A percentile compares a stretch with the other conserved stretches of the same genome.
phyloP scores from a whole-genome alignment of 2,113 vertebrate genomes.

The Microcebus griseorufus region DNA sequence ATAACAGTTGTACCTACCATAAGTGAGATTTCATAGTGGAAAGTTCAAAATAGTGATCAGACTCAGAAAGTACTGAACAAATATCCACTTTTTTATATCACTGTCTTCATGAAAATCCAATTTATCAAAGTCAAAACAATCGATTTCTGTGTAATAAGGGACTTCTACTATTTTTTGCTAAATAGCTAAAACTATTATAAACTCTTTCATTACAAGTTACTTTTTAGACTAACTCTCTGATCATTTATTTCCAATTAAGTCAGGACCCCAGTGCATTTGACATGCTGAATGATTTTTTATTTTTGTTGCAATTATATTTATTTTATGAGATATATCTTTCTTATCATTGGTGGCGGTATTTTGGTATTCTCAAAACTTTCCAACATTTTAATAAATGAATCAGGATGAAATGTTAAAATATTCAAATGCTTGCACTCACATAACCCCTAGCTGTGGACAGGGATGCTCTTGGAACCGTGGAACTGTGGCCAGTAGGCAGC shows the following conservation, averaged over 20 bases:
- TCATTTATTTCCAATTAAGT: background rate
- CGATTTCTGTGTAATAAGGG: background rate
- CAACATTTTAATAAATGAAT: background rate
- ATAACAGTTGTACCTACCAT: too few species aligned
- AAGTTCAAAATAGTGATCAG: background rate
- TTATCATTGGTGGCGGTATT: background rate
- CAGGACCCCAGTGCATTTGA: background rate
- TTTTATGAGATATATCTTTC: background rate
- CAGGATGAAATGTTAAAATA: background rate
- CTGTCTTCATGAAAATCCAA: background rate
- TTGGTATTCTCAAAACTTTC: background rate
- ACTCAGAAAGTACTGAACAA: background rate
- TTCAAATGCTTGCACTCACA: background rate
- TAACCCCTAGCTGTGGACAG: background rate
- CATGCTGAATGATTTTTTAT: background rate
- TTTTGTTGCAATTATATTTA: background rate
- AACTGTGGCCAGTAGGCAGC: background rate
- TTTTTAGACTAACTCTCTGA: background rate
- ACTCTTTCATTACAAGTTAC: background rate
- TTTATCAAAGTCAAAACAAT: background rate
- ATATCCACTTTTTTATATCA: background rate
- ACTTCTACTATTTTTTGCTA: background rate
- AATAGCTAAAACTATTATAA: background rate
- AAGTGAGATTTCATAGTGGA: background rate
- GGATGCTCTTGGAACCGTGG: background rate